Evolutionary conservation across 2,797 vertebrate genomes (phyloP).

Genomic region (Sebastolobus altivelis): DNA sequence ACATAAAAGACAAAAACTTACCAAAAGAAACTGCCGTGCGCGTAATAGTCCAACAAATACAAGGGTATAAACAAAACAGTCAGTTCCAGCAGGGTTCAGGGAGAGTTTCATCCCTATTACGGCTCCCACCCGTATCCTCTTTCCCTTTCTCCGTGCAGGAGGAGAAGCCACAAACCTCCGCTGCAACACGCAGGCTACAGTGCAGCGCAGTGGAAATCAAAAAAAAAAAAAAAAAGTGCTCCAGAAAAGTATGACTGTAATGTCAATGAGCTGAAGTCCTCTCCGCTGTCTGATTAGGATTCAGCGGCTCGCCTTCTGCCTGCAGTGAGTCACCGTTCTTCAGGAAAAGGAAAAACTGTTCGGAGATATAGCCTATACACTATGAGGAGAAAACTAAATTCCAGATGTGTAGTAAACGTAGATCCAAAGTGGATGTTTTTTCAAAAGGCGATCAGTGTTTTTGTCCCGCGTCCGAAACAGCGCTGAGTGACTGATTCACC

Average conservation of each 20-base stretch:
- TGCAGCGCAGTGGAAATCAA: constrained; percentile 71
- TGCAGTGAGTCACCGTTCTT: constrained; percentile 83
- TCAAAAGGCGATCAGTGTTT: constrained; percentile 53
- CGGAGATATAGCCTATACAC: constrained; percentile 33
- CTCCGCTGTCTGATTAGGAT: constrained; percentile 83
- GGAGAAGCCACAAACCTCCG: constrained; percentile 62
- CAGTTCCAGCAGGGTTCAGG: constrained; percentile 58
- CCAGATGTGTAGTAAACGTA: constrained; percentile 69
- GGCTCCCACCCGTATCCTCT: constrained; percentile 53
- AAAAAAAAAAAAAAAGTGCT: constrained; percentile 79
- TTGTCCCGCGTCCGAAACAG: constrained; percentile 66
- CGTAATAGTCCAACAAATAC: constrained; percentile 32
- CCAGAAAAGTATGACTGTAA: constrained; percentile 87
- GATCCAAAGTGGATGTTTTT: constrained; percentile 75
- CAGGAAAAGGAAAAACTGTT: constrained; percentile 63
- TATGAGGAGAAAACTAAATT: constrained; percentile 44
- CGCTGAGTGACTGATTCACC: constrained; percentile 69
- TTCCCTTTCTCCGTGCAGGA: constrained; percentile 23
- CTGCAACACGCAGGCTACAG: constrained; percentile 70
- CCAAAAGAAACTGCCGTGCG: constrained; percentile 48
- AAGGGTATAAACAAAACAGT: constrained; percentile 40
- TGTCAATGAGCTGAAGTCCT: constrained; percentile 87
- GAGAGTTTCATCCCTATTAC: constrained; percentile 63
- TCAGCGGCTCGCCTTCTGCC: constrained; percentile 82
- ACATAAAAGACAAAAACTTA: constrained; percentile 67